phyloP scores from a whole-genome alignment of 1,140 invertebrate genomes.

The Sycophaga agraensis region DNA sequence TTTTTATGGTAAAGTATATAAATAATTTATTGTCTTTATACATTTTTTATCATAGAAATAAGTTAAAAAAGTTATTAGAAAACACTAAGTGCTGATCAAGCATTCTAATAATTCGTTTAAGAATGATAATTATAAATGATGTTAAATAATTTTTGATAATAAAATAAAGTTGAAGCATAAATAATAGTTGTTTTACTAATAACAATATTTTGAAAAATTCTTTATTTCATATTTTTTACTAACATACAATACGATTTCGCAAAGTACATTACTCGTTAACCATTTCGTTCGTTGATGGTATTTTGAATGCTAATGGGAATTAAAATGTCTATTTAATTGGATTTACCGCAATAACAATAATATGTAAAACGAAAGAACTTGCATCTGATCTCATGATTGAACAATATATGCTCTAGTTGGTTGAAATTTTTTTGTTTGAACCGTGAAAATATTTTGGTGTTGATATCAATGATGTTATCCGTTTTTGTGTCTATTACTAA shows the following conservation, averaged over 20 bases:
- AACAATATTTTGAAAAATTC: conserved; percentile 34
- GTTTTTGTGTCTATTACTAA: too few species aligned
- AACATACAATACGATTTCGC: conserved; percentile 34
- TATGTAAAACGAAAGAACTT: neutral
- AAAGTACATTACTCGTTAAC: conserved; percentile 31
- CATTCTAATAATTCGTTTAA: too few species aligned
- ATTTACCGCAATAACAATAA: neutral
- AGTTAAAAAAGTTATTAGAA: too few species aligned
- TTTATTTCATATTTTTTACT: conserved; percentile 39
- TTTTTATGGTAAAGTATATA: too few species aligned
- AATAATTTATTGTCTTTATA: neutral
- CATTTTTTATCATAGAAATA: neutral
- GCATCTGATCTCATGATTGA: neutral
- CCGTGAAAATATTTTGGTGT: neutral
- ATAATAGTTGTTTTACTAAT: conserved; percentile 23
- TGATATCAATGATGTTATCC: neutral
- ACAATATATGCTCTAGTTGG: neutral
- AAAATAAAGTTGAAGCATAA: conserved; percentile 7
- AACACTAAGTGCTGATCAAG: too few species aligned
- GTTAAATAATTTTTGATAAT: neutral
- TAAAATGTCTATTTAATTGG: neutral
- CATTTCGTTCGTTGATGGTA: conserved; percentile 25
- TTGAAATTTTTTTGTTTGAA: conserved; percentile 11
- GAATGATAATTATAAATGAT: too few species aligned
- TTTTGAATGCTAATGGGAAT: conserved; percentile 12